A percentile compares a stretch with the other conserved stretches of the same genome.
Evolutionary conservation across 2,888 invertebrate species (phyloP).

Genomic region (Epirrita christyi): DNA sequence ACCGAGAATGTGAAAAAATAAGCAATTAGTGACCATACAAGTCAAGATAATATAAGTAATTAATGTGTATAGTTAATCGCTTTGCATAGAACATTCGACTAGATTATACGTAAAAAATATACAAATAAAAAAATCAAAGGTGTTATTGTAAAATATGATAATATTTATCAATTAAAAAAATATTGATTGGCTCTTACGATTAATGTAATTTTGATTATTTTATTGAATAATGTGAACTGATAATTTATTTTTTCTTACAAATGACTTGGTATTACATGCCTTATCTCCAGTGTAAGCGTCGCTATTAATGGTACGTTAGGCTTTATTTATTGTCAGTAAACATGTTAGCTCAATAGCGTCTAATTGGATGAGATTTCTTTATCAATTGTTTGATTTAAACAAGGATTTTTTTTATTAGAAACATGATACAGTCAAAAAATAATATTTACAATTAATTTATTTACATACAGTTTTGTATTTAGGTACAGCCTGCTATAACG

Average conservation of each 20-base stretch:
- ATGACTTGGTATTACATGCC: constrained; percentile 39
- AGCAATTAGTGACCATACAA: constrained; percentile 77
- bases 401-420: not conserved
- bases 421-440: too few species aligned
- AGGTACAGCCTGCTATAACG: too few species aligned
- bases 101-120: constrained; percentile 25
- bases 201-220: too few species aligned
- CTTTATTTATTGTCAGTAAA: constrained; percentile 46
- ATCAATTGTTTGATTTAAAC: constrained; percentile 18
- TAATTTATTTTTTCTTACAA: constrained; percentile 19
- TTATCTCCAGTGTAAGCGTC: constrained; percentile 45
- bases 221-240: too few species aligned
- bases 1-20: constrained; percentile 74
- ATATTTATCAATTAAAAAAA: too few species aligned
- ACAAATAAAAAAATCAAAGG: not conserved
- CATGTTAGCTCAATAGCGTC: constrained; percentile 42
- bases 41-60: constrained; percentile 67
- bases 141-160: too few species aligned
- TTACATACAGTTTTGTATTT: too few species aligned
- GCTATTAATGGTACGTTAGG: constrained; percentile 44
- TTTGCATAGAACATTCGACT: constrained; percentile 43
- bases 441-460: too few species aligned
- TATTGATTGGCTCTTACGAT: too few species aligned
- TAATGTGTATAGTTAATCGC: constrained; percentile 65
- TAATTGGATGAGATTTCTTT: constrained; percentile 39